phyloP scores from a whole-genome alignment of 2,797 vertebrate genomes.

The Protonibea diacanthus region DNA sequence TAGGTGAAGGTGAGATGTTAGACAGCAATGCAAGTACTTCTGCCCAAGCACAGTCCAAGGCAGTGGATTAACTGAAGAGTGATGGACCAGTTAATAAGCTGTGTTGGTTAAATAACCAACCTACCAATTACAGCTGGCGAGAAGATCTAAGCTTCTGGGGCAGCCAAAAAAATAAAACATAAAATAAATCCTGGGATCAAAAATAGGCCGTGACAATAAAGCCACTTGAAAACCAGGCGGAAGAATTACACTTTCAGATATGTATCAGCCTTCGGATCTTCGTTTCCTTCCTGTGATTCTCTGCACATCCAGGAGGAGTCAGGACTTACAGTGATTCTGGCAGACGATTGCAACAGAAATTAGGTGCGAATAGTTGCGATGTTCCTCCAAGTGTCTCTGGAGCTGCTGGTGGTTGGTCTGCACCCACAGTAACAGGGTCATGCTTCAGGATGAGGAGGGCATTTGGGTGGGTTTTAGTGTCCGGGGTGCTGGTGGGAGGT shows the following conservation, averaged over 20 bases:
- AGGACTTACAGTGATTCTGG: constrained; percentile 46
- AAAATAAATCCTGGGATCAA: not conserved
- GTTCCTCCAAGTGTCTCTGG: constrained; percentile 7
- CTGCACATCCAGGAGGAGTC: constrained; percentile 37
- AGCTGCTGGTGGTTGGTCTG: constrained; percentile 27
- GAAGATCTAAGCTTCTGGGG: not conserved
- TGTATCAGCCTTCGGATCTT: not conserved
- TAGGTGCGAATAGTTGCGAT: constrained; percentile 7
- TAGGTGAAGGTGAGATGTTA: not conserved
- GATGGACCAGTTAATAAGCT: not conserved
- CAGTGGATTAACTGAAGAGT: not conserved
- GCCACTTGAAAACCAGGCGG: not conserved
- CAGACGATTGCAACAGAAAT: constrained; percentile 37
- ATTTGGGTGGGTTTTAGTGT: constrained; percentile 58
- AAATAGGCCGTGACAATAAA: not conserved
- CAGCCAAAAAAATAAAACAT: not conserved
- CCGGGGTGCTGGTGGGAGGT: constrained; percentile 80
- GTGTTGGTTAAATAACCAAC: constrained; percentile 1
- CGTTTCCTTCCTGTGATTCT: not conserved
- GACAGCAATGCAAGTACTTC: not conserved
- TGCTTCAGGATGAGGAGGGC: not conserved
- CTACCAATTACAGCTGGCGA: not conserved
- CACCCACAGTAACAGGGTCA: constrained; percentile 26
- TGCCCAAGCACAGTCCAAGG: not conserved
- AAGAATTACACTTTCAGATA: no score